These are phyloP conservation scores for Epinephelus coioides DNA, from an alignment of 2,797 vertebrate species.

Conservation along the genomic window DNA sequence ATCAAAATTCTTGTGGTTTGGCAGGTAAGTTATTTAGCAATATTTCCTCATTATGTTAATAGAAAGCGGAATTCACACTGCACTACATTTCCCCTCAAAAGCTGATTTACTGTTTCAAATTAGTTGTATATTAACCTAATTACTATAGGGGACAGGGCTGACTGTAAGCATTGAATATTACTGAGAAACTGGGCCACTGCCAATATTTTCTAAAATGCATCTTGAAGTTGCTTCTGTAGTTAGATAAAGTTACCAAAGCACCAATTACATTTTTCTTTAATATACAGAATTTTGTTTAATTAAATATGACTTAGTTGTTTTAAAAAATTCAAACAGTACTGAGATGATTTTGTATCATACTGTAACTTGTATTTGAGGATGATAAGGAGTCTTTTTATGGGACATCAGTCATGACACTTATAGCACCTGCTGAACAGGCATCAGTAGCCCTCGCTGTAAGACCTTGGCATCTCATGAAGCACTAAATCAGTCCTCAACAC, in stretches of 20 bases:
- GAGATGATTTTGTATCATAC: neutral
- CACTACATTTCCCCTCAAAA: no score
- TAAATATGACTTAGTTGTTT: neutral
- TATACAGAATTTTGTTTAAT: neutral
- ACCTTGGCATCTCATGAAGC: neutral
- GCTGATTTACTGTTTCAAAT: no score
- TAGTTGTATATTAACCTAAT: no score
- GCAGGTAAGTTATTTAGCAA: no score
- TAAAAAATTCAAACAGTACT: neutral
- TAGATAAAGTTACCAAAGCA: neutral
- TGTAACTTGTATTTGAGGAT: neutral
- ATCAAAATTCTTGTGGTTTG: no score
- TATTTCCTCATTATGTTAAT: no score
- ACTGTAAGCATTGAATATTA: no score
- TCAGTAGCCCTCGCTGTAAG: neutral
- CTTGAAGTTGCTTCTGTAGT: neutral
- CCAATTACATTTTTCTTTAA: neutral
- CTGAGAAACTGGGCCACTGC: no score
- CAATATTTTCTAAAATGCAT: no score
- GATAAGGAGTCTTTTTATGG: neutral
- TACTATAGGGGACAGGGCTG: no score
- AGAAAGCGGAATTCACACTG: no score
- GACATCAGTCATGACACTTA: neutral
- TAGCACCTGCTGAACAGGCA: neutral
- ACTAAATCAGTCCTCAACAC: neutral